Evolutionary conservation across 2,888 invertebrate genomes (phyloP), one percentile per base, ranked within the genome.

Genomic region (Nasonia oneida): DNA sequence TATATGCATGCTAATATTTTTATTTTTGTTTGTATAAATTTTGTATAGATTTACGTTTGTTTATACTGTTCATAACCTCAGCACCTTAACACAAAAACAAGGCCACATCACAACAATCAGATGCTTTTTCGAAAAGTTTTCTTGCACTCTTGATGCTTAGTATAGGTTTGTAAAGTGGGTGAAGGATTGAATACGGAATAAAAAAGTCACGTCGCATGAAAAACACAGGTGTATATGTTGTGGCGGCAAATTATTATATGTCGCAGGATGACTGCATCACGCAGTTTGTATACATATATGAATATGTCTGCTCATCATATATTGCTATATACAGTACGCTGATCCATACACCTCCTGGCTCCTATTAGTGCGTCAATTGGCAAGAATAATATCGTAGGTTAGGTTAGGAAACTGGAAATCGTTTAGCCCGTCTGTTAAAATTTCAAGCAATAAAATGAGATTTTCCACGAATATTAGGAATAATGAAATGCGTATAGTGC

Each of bases 381-480:
- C n/a, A n/a, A 57, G 53, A 53, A n/a, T 42, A 42, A 42, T 18
- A 57, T 23, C 15, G n/a, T 64, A 61, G 53, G 67, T 79, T 79
- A 79, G 84, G 84, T 84, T 84, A 84, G 74, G 14, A 75, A 53
- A 61, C 12, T 64, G 8, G 42, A 39, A 73, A 50, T 53, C 12
- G 57, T 71, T 71, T 10, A 50, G 57, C 61, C 18, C 5, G 39
- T 74, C 74, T 73, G 78, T 57, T 83, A 29, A n/a, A 42, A 73
- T 12, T 42, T 18, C n/a, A 61, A 73, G 50, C 12, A 76, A 42
- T 70, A 84, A 75, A 80, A 84, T 84, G 80, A 80, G 42, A 42
- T 57, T 57, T 76, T 67, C 67, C 14, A 75, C 5, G 53, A 80
- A 42, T 53, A 64, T 18, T 39, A 33, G 42, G 2, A 80, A 67